Percentiles rank a stretch among this genome's conserved stretches.
Conservation (phyloP, 2,113 vertebrate genomes). For the Mohoua ochrocephala region DNA sequence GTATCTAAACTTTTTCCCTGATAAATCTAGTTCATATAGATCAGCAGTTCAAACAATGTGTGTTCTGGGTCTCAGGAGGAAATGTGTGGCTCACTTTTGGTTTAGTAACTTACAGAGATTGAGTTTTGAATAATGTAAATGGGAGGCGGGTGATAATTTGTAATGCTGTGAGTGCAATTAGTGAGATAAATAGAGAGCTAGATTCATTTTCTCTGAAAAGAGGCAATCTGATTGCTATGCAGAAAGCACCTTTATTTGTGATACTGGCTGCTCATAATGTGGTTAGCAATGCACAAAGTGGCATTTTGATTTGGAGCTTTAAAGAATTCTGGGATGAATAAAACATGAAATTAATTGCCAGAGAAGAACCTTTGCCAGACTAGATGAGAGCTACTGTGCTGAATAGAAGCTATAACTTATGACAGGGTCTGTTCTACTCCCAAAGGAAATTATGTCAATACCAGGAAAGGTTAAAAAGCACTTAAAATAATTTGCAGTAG, state of each 20-base stretch:
- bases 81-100: slow-evolving; percentile 15
- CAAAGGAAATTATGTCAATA: slow-evolving; percentile 50
- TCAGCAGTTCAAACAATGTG: slow-evolving; percentile 47
- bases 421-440: slow-evolving; percentile 12
- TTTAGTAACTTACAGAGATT: slow-evolving; percentile 53
- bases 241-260: slow-evolving; percentile 60
- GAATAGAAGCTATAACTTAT: slow-evolving; percentile 34
- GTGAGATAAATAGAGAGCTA: slow-evolving; percentile 61
- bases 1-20: slow-evolving; percentile 29
- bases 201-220: slow-evolving; percentile 65
- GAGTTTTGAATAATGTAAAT: slow-evolving; percentile 69
- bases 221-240: slow-evolving; percentile 69
- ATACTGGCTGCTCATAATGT: slow-evolving; percentile 24
- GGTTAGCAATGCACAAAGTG: slow-evolving; percentile 62
- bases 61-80: slow-evolving; percentile 29
- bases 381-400: slow-evolving; percentile 30
- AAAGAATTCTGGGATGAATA: slow-evolving; percentile 73
- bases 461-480: slow-evolving; percentile 41
- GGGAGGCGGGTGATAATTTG: slow-evolving; percentile 33
- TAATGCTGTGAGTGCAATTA: slow-evolving; percentile 63
- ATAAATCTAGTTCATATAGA: slow-evolving; percentile 55
- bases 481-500: background rate
- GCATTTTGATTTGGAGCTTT: slow-evolving; percentile 74
- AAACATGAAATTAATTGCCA: slow-evolving; percentile 76
- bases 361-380: slow-evolving; percentile 52